These are phyloP conservation scores for Anadara kagoshimensis DNA, from an alignment of 1,140 invertebrate species.

Conservation along the genomic window DNA sequence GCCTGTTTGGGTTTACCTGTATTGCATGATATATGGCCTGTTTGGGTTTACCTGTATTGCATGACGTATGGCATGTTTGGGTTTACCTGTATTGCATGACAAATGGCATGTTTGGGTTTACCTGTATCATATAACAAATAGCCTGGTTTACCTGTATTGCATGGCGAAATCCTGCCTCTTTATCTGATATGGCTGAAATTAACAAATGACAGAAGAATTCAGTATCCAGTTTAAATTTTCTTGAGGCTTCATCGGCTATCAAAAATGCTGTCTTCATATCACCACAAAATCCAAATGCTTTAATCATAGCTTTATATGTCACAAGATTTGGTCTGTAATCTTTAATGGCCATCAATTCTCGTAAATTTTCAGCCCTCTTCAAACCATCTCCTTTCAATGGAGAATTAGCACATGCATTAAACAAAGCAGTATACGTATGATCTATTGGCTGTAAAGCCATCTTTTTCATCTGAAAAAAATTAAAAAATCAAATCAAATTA, in stretches of 20 bases:
- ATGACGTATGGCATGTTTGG: too few relatives aligned
- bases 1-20: too few relatives aligned
- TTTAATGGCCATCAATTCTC: slow-evolving; percentile 82
- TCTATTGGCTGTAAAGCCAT: slow-evolving; percentile 80
- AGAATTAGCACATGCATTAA: slow-evolving; percentile 90
- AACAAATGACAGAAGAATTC: slow-evolving; percentile 87
- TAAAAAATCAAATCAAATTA: background rate
- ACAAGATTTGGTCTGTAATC: slow-evolving; percentile 82
- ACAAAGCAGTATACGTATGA: slow-evolving; percentile 86
- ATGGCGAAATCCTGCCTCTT: slow-evolving; percentile 85
- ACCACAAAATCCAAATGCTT: slow-evolving; percentile 89
- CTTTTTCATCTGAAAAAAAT: slow-evolving; percentile 81
- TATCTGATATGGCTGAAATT: slow-evolving; percentile 86
- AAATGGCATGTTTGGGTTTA: too few relatives aligned
- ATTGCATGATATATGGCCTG: too few relatives aligned
- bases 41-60: too few relatives aligned
- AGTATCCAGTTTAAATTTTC: slow-evolving; percentile 78
- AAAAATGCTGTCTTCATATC: slow-evolving; percentile 85
- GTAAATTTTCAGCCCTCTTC: slow-evolving; percentile 79
- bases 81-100: too few relatives aligned
- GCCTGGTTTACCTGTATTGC: slow-evolving; percentile 79
- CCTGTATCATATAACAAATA: too few relatives aligned
- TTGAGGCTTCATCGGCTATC: slow-evolving; percentile 88
- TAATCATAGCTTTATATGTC: slow-evolving; percentile 92
- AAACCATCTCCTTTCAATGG: slow-evolving; percentile 81